A percentile compares a stretch with the other conserved stretches of the same genome.
Conservation (phyloP, 2,888 invertebrate species). For the Ophioninae sp. region DNA sequence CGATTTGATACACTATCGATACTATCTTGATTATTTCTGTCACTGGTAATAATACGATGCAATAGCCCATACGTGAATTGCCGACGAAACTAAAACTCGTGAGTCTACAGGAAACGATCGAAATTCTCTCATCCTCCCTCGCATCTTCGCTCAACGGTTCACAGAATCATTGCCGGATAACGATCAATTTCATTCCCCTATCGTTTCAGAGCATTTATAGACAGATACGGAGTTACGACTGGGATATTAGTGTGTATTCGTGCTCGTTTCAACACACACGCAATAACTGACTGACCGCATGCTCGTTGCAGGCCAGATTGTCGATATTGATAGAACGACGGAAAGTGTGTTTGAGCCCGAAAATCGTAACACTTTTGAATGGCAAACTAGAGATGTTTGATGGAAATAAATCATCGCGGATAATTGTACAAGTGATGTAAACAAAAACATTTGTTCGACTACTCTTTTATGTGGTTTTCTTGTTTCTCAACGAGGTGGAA, state of each 20-base stretch:
- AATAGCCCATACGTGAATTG: conserved; percentile 15
- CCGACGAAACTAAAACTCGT: conserved; percentile 26
- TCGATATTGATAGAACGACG: conserved; percentile 20
- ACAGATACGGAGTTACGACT: neutral
- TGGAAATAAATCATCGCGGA: conserved; percentile 27
- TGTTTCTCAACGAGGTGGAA: neutral
- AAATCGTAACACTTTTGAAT: conserved; percentile 8
- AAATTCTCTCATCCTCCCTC: conserved; percentile 20
- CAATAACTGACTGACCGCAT: conserved; percentile 49
- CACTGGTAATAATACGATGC: conserved; percentile 3
- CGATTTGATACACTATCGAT: neutral
- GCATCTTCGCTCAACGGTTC: conserved; percentile 19
- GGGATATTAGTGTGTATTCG: neutral
- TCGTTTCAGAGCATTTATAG: conserved; percentile 20
- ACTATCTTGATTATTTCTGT: conserved; percentile 1
- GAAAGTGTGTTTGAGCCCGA: neutral
- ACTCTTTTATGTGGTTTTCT: neutral
- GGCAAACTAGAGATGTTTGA: conserved; percentile 16
- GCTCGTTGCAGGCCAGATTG: conserved; percentile 35
- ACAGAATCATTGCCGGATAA: conserved; percentile 27
- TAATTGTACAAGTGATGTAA: neutral
- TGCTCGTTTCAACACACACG: conserved; percentile 1
- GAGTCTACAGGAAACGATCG: conserved; percentile 8
- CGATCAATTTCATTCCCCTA: conserved; percentile 49
- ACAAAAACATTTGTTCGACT: too few species aligned